Evolutionary conservation across 2,797 vertebrate genomes (phyloP).

Genomic region (Rhincodon typus): DNA sequence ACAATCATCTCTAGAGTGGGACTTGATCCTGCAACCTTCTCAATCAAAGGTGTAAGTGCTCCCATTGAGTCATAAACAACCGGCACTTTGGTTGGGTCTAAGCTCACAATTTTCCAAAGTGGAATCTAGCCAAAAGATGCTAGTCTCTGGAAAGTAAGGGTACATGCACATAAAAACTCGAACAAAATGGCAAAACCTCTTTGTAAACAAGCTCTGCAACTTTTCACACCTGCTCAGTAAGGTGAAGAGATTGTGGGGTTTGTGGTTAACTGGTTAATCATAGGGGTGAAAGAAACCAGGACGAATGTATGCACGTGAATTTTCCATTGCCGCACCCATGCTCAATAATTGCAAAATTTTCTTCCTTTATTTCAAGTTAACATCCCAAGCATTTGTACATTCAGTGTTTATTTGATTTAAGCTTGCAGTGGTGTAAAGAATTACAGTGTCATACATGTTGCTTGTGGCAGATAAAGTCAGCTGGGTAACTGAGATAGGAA

Average conservation of each 20-base stretch:
- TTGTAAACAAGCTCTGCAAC: background rate
- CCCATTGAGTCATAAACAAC: background rate
- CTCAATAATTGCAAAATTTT: background rate
- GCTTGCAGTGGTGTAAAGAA: background rate
- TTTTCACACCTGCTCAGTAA: slow-evolving; percentile 19
- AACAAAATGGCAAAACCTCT: background rate
- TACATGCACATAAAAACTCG: background rate
- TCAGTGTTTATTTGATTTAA: background rate
- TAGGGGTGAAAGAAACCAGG: background rate
- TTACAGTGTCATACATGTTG: background rate
- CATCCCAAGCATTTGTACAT: background rate
- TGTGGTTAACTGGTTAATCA: slow-evolving; percentile 9
- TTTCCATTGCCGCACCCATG: background rate
- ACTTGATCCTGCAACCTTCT: background rate
- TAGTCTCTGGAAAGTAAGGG: background rate
- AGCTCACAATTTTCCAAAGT: background rate
- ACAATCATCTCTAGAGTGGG: background rate
- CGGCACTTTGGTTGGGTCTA: background rate
- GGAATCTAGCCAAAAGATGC: background rate
- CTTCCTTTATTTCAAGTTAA: background rate
- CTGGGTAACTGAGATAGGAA: background rate
- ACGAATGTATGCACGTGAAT: background rate
- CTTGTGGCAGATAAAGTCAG: background rate
- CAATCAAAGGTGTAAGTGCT: background rate
- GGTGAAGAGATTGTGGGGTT: slow-evolving; percentile 16